Evolutionary conservation across 2,888 invertebrate species (phyloP).

Genomic region (Mesorhabditis belari): DNA sequence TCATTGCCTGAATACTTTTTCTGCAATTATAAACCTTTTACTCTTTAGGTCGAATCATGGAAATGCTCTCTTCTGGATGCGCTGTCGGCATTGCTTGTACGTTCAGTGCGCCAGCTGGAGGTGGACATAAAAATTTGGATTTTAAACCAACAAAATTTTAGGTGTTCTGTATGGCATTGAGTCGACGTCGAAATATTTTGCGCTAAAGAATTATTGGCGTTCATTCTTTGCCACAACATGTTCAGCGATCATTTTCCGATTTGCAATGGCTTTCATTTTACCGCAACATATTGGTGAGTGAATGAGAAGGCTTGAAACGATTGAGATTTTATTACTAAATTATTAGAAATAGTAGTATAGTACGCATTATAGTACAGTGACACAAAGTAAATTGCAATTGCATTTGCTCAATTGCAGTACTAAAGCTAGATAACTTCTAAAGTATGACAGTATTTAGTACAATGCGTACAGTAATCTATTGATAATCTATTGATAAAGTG

Average conservation of each 20-base stretch:
- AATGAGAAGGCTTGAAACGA: background rate
- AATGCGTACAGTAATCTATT: background rate
- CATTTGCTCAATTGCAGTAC: too few species aligned
- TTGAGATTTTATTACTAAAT: too few species aligned
- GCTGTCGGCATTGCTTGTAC: conserved; percentile 88
- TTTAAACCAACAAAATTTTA: conserved; percentile 1
- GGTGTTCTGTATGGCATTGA: conserved; percentile 81
- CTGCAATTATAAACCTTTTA: background rate
- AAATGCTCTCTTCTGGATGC: conserved; percentile 93
- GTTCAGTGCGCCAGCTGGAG: conserved; percentile 68
- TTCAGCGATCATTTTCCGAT: conserved; percentile 70
- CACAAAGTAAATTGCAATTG: too few species aligned
- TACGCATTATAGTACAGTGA: background rate
- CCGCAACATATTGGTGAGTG: conserved; percentile 29
- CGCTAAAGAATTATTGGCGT: conserved; percentile 93
- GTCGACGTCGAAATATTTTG: conserved; percentile 96
- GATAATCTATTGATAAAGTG: background rate
- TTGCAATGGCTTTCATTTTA: conserved; percentile 84
- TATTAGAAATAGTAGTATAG: too few species aligned
- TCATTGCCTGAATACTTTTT: background rate
- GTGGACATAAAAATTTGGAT: conserved; percentile 52
- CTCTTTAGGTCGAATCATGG: conserved; percentile 65
- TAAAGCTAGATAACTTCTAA: too few species aligned
- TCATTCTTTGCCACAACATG: conserved; percentile 42
- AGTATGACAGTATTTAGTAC: too few species aligned